Evolutionary conservation across 2,113 vertebrate genomes (phyloP), one percentile per base, ranked within the genome.

Genomic region (Redunca redunca): DNA sequence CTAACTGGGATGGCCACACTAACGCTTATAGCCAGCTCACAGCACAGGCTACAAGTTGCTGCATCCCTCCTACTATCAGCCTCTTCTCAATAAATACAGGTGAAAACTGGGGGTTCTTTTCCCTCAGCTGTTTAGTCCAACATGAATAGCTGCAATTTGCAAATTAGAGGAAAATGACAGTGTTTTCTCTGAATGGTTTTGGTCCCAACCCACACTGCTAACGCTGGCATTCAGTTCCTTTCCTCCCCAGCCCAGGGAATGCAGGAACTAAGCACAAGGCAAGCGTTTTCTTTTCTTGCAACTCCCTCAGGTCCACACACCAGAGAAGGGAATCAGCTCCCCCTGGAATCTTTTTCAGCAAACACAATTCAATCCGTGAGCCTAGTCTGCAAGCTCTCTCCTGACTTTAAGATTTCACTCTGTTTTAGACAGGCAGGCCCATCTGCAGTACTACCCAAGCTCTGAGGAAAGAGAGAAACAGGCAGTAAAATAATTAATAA

Each of bases 141-240:
- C 80, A 85, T 23, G 95, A 97, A 98, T 88, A 96, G 96, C 92
- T 91, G 78, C 90, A 97, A 98, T 97, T 94, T 98, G 98, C 97
- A 97, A 98, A 97, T 96, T 94, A 98, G 98, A 96, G 46, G 88
- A 67, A 97, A 97, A 98, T 97, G 88, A 96, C 90, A 97, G 97
- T 93, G 96, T 97, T 96, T 97, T 88, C 93, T 89, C 91, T 83
- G 92, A 95, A 96, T 94, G 92, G 60, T 71, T 96, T 94, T 85
- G 86, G 74, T 96, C 53, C 60, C 96, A 96, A 16, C 91, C 92
- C 92, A 94, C 77, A 89, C 53, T 60, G 64, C 57, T 95, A 86
- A 62, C 4, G 10, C 60, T 91, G 78, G 77, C 90, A 11, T 88
- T 84, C 0, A 26, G 48, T 57, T 88, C 78, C 28, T 87, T 86